Conservation (phyloP, 2,888 invertebrate genomes). For the Meteorus colon region DNA sequence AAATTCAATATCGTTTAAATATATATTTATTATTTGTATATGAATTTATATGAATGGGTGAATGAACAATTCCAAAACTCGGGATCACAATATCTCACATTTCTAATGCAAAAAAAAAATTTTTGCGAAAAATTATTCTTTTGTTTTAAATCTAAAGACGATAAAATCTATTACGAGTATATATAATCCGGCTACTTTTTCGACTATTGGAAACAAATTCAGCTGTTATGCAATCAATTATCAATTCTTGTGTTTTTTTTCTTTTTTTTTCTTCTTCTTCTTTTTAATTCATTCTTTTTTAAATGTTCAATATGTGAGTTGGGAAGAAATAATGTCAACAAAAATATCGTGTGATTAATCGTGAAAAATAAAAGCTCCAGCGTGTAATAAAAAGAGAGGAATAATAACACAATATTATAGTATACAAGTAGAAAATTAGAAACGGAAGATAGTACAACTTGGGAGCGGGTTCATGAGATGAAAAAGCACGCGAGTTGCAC, state of each 20-base stretch:
- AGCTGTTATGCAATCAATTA: neutral
- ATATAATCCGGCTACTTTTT: neutral
- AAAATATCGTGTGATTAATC: slow-evolving; percentile 25
- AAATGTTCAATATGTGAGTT: neutral
- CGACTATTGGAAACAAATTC: neutral
- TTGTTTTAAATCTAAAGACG: no score
- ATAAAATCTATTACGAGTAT: neutral
- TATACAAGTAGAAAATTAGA: neutral
- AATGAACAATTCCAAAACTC: no score
- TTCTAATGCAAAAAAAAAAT: no score
- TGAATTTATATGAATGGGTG: neutral
- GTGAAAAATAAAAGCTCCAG: slow-evolving; percentile 14
- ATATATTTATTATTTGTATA: neutral
- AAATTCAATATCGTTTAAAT: neutral
- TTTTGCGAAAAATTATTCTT: no score
- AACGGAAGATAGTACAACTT: no score
- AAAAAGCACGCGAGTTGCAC: no score
- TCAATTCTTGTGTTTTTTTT: no score
- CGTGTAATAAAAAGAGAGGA: slow-evolving; percentile 1
- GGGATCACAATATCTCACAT: no score
- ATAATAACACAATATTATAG: neutral
- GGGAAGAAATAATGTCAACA: neutral
- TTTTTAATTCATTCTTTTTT: neutral
- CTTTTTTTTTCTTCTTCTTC: neutral
- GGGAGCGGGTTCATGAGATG: no score